Evolutionary conservation across 2,797 vertebrate species (phyloP), one percentile per base, ranked within the genome.

Genomic region (Sitta carolinensis): DNA sequence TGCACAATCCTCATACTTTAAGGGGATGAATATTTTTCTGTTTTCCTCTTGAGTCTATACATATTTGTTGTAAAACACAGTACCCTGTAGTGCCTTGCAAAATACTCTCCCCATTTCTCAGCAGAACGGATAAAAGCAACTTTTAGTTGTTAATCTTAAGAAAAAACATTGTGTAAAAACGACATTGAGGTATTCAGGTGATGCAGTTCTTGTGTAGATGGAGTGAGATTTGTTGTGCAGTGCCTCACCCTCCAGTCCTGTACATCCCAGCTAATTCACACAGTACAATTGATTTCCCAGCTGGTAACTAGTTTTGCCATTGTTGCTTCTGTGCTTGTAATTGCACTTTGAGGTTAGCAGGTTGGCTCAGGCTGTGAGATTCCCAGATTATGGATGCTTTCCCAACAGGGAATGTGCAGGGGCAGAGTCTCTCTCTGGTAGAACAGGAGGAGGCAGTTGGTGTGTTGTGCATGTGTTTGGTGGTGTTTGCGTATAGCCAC

Each of bases 321-420:
- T 94, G 82, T 94, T 78, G 57, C 52, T 84, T 83, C 67, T 84
- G 15, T 75, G 62, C 38, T 57, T 81, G 43, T 72, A 87, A 59
- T 81, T 75, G 79, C 51, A 36, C 55, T 84, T 78, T 16, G 79
- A 78, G 81, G 76, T 80, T 0, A 1, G 45, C 61, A 90, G 68
- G 68, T 36, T 93, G 62, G 68, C 69, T 91, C 58, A 81, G 68
- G 23, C 84, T 78, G 21, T 51, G 75, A 93, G 89, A 91, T 87
- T 76, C 57, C 54, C 72, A 64, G 75, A 68, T 81, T 64, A 29
- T 2, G 3, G 68, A 47, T 77, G 68, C 63, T 77, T 95, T 96
- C 75, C 84, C 84, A 74, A 3, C 0, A 4, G 64, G 68, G 40
- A 69, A 54, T 38, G 86, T 2, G 2, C 26, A 87, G 68, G 57